These are phyloP conservation scores for Pseudobourletiella spinata DNA, from an alignment of 1,140 invertebrate species.

Conservation along the genomic window DNA sequence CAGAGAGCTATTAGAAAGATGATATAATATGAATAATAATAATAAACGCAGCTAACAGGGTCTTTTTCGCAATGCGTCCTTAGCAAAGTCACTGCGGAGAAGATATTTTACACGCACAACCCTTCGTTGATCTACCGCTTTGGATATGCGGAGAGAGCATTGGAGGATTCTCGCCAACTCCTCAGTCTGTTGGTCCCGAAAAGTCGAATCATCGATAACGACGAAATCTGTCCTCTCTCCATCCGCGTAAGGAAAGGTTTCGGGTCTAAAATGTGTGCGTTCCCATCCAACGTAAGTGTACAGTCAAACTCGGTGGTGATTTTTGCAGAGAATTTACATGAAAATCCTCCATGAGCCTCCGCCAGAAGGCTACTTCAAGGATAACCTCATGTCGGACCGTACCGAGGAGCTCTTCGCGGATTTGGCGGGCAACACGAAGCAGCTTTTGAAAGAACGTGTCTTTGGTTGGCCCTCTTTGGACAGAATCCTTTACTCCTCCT, in stretches of 20 bases:
- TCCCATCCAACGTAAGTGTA: too few relatives aligned
- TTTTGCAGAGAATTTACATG: neutral
- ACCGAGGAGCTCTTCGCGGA: conserved; percentile 1
- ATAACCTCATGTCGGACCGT: neutral
- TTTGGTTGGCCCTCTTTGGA: neutral
- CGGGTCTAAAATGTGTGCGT: too few relatives aligned
- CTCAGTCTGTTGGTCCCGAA: conserved; percentile 9
- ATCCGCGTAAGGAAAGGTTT: conserved; percentile 23
- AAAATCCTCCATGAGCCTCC: too few relatives aligned
- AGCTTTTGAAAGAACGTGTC: neutral
- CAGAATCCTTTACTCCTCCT: neutral
- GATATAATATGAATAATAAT: too few relatives aligned
- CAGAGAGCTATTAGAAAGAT: too few relatives aligned
- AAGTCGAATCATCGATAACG: neutral
- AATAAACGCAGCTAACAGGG: neutral
- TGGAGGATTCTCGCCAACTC: conserved; percentile 11
- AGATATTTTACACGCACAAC: conserved; percentile 20
- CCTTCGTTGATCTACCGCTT: conserved; percentile 7
- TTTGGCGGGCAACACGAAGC: neutral
- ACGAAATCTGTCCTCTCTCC: conserved; percentile 21
- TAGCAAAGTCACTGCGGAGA: conserved; percentile 19
- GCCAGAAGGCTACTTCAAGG: neutral
- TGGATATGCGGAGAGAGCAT: conserved; percentile 5
- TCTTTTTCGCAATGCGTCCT: neutral
- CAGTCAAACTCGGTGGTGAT: too few relatives aligned